phyloP scores from a whole-genome alignment of 2,888 invertebrate species.

The Graphium colonna region DNA sequence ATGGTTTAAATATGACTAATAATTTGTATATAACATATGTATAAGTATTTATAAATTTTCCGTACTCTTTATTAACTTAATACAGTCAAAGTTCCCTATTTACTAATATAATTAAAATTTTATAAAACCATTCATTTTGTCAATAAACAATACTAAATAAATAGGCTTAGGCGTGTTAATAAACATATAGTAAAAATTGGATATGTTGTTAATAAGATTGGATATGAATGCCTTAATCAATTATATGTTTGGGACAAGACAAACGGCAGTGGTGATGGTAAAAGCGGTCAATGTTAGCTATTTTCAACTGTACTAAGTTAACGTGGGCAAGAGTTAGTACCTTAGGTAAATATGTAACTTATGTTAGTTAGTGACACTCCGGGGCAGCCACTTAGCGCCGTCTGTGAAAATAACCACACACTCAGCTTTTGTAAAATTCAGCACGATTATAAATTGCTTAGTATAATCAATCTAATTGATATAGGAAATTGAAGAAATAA shows the following conservation, averaged over 20 bases:
- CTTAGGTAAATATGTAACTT: constrained; percentile 67
- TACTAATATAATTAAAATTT: constrained; percentile 7
- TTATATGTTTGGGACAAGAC: background rate
- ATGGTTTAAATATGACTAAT: constrained; percentile 58
- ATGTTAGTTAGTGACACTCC: constrained; percentile 60
- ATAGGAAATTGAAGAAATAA: background rate
- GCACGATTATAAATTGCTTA: background rate
- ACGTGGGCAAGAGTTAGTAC: constrained; percentile 70
- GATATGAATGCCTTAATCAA: background rate
- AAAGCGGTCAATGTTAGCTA: constrained; percentile 24
- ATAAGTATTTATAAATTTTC: constrained; percentile 61
- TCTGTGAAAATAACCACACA: constrained; percentile 74
- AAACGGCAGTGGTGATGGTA: constrained; percentile 13
- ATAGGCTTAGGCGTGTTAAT: too few species aligned
- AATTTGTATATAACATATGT: constrained; percentile 72
- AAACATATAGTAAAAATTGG: background rate
- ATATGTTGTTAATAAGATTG: background rate
- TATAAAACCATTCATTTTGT: constrained; percentile 19
- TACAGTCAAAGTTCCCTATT: constrained; percentile 42
- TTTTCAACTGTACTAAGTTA: constrained; percentile 65
- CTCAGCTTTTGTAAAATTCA: constrained; percentile 37
- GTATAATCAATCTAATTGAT: background rate
- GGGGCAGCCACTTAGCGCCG: constrained; percentile 67
- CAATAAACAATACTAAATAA: constrained; percentile 7
- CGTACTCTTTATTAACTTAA: constrained; percentile 70